Base-by-base conservation (phyloP, 1,140 invertebrate genomes). In the Drosophila triauraria region DNA sequence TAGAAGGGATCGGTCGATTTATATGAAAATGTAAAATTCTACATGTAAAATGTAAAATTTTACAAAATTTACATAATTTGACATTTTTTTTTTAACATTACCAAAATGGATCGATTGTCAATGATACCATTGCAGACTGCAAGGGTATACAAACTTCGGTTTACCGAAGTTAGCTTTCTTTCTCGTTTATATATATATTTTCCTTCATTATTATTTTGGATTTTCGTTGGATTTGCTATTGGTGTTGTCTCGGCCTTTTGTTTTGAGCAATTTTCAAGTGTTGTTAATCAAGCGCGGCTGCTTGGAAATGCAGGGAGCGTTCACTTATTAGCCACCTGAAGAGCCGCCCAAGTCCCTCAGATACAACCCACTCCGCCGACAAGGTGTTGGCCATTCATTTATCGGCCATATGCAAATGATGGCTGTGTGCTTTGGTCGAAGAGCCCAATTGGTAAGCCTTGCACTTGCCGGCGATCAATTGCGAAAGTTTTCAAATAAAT, bases 371-470 rank as follows among this genome's bases (percentile, higher is more conserved):
- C 46, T 27, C 27, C 61, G 43, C 51, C 64, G 79, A 82, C 79
- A n/a, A 40, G 35, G 76, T 87, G 83, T 82, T 74, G 81, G 80
- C 71, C 76, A 82, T 80, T 82, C 57, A 68, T 80, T 46, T 82
- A 60, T 75, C 63, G 80, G 67, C 25, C 77, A 54, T 72, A 87
- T 87, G 84, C 72, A 88, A 87, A 87, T 88, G 59, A 38, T 51
- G 44, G 25, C 56, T 44, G 23, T 50, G 32, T 48, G 51, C 38
- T 48, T 47, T 61, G 25, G 38, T 32, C 43, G 35, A 48, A 35
- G n/a, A 42, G n/a, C 54, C 3, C 59, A 64, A 83, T 88, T 83
- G 81, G 83, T 75, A 80, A 87, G 82, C 82, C 82, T 85, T 85
- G 82, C 82, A 85, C 82, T 85, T 85, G 82, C 56, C 74, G 40